Percentiles rank a stretch among this genome's conserved stretches.
phyloP scores from a whole-genome alignment of 1,140 invertebrate genomes.

The Sycophila sp. region DNA sequence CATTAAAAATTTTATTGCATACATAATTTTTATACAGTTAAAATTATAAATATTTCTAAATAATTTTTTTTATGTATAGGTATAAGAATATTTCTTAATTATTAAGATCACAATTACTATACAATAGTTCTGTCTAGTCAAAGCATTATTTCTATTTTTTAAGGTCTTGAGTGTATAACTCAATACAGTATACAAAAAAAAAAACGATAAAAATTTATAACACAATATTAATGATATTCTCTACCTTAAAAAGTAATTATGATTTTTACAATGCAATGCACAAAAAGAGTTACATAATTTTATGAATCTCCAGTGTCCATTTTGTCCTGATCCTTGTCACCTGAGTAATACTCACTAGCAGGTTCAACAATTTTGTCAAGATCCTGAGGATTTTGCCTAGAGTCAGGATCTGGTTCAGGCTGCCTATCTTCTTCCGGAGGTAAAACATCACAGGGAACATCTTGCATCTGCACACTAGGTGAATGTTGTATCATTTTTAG shows the following conservation, averaged over 20 bases:
- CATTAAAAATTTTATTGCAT: too few relatives aligned
- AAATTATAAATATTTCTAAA: too few relatives aligned
- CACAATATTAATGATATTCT: conserved; percentile 1
- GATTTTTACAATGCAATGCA: conserved; percentile 13
- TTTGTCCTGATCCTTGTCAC: conserved; percentile 85
- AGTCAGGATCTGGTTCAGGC: conserved; percentile 85
- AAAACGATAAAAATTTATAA: conserved; percentile 23
- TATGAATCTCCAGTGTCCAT: conserved; percentile 59
- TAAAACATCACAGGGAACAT: conserved; percentile 83
- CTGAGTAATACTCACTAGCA: conserved; percentile 93
- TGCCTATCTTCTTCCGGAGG: conserved; percentile 75
- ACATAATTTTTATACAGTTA: too few relatives aligned
- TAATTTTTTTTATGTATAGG: too few relatives aligned
- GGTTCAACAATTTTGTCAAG: conserved; percentile 87
- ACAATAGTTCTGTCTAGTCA: too few relatives aligned
- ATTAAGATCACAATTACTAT: too few relatives aligned
- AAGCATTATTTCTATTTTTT: too few relatives aligned
- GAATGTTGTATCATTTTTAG: conserved; percentile 90
- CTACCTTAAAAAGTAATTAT: conserved; percentile 13
- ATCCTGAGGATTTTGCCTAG: conserved; percentile 81
- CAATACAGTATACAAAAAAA: too few relatives aligned
- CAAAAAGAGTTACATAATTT: conserved; percentile 4
- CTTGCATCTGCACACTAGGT: conserved; percentile 93
- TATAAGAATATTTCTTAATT: too few relatives aligned
- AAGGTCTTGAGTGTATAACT: too few relatives aligned